Conservation (phyloP, 37 sponge, comb jelly and placozoan genomes). For the Lycopodina hypogea region DNA sequence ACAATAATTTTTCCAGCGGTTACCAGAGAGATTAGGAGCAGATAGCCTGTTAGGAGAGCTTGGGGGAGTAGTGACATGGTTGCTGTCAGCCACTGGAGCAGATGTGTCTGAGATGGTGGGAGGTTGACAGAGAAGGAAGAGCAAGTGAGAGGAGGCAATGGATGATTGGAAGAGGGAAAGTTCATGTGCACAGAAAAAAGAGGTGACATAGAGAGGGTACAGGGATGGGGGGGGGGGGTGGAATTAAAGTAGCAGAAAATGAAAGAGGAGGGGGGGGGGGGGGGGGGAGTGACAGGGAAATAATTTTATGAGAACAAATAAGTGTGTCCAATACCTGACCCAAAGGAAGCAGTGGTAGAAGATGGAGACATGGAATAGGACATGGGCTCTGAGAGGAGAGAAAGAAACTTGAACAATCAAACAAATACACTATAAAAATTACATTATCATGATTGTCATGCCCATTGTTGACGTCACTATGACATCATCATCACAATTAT, state of each 20-base stretch:
- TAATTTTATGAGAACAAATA: too few relatives aligned
- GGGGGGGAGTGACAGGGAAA: too few relatives aligned
- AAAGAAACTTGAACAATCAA: not conserved
- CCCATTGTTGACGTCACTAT: not conserved
- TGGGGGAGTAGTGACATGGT: constrained; percentile 20
- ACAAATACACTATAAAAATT: not conserved
- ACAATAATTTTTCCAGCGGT: not conserved
- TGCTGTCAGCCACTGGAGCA: not conserved
- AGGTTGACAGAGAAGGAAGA: too few relatives aligned
- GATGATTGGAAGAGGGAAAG: not conserved
- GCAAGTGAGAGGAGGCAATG: not conserved
- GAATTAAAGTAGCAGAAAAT: too few relatives aligned
- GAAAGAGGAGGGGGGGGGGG: too few relatives aligned
- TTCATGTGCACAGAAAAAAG: not conserved
- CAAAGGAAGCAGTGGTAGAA: constrained; percentile 47
- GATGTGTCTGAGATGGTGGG: constrained; percentile 14
- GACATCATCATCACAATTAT: not conserved
- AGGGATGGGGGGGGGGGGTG: too few relatives aligned
- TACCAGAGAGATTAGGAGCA: not conserved
- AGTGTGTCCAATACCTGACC: constrained; percentile 32
- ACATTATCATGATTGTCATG: not conserved
- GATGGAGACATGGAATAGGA: constrained; percentile 41
- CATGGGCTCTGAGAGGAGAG: not conserved
- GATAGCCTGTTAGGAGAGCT: constrained; percentile 14
- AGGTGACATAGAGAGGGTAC: too few relatives aligned